Percentiles rank a stretch among this genome's conserved stretches.
Evolutionary conservation across 2,888 invertebrate species (phyloP).

Genomic region (Cremastinae sp.): DNA sequence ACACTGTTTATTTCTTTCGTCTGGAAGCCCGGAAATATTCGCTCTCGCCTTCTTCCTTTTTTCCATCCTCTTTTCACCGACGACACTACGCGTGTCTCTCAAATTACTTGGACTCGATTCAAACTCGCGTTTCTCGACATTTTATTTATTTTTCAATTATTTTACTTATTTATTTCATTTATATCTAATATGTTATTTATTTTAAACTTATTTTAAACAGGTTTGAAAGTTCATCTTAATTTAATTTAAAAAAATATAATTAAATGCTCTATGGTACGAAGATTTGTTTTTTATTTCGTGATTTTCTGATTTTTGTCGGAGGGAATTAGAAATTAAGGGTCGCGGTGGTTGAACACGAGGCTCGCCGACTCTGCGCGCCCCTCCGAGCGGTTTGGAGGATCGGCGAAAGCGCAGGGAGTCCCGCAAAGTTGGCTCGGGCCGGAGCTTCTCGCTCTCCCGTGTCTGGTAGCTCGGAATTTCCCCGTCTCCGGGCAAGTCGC

Average conservation of each 20-base stretch:
- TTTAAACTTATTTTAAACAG: no score
- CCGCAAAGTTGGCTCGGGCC: conserved; percentile 35
- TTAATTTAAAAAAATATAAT: no score
- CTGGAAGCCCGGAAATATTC: background rate
- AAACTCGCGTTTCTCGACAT: no score
- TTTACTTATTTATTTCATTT: no score
- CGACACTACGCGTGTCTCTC: no score
- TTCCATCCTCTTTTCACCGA: background rate
- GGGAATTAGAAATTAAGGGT: background rate
- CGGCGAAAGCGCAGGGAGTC: conserved; percentile 18
- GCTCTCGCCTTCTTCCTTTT: background rate
- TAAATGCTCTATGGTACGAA: no score
- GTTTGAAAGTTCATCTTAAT: background rate
- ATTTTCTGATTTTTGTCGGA: no score
- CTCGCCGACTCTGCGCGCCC: conserved; percentile 21
- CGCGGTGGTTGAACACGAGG: conserved; percentile 18
- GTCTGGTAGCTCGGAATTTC: conserved; percentile 30
- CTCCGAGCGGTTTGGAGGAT: background rate
- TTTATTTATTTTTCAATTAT: no score
- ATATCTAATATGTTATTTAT: no score
- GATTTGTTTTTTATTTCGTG: no score
- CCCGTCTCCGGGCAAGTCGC: background rate
- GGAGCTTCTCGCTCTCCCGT: conserved; percentile 28
- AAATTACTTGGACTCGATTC: no score
- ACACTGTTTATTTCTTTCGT: no score